Conservation (phyloP, 2,113 vertebrate genomes). For the Sciurus niger region DNA sequence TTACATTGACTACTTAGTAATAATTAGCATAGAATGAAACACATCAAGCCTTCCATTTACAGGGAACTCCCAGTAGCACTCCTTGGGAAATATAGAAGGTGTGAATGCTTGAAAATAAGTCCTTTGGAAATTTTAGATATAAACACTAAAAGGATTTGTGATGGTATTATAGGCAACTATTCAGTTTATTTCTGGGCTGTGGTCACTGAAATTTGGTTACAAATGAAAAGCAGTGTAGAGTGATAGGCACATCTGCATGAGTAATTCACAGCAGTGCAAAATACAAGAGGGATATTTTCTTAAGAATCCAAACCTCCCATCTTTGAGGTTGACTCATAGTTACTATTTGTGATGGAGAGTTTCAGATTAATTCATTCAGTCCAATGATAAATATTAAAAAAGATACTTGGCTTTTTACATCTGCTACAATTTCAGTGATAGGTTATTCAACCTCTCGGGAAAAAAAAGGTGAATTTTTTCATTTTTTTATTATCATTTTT, state of each 20-base stretch:
- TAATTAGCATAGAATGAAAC: not conserved
- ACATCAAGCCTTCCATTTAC: not conserved
- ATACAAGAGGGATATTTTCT: not conserved
- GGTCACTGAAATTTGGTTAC: not conserved
- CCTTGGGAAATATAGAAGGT: not conserved
- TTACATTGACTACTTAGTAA: not conserved
- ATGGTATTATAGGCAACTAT: not conserved
- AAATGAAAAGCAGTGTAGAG: not conserved
- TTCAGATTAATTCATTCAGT: not conserved
- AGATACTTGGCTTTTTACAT: not conserved
- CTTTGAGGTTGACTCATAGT: not conserved
- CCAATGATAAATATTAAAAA: not conserved
- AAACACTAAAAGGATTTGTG: slow-evolving; percentile 16
- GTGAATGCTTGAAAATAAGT: not conserved
- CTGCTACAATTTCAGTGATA: not conserved
- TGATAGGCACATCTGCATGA: not conserved
- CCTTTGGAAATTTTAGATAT: not conserved
- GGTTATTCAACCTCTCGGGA: not conserved
- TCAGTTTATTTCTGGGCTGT: not conserved
- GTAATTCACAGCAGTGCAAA: not conserved
- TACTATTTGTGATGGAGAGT: not conserved
- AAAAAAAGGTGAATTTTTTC: not conserved
- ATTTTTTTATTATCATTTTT: not conserved
- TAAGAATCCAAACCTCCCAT: not conserved
- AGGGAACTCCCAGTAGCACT: not conserved